These are phyloP conservation scores for Acronicta leporina DNA, from an alignment of 2,888 invertebrate species.

Conservation along the genomic window DNA sequence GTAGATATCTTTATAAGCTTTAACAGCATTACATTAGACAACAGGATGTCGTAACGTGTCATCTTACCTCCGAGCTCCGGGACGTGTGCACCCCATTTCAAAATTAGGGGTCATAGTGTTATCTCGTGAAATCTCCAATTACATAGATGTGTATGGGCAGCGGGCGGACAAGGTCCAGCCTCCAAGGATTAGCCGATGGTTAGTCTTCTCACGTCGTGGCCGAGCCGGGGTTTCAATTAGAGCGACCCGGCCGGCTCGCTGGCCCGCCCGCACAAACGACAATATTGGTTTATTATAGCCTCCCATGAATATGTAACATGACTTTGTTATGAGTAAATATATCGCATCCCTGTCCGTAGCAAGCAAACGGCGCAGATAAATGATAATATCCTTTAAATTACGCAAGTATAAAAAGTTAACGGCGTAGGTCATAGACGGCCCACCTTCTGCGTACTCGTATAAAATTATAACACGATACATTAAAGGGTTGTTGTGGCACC, in stretches of 20 bases:
- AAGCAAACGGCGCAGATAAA: slow-evolving; percentile 46
- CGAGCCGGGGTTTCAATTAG: slow-evolving; percentile 82
- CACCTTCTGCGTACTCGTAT: slow-evolving; percentile 55
- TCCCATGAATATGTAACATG: slow-evolving; percentile 72
- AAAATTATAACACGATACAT: slow-evolving; percentile 63
- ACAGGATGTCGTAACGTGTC: slow-evolving; percentile 50
- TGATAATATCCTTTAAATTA: slow-evolving; percentile 35
- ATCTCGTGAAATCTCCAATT: slow-evolving; percentile 88
- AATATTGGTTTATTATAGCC: slow-evolving; percentile 79
- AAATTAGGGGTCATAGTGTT: slow-evolving; percentile 83
- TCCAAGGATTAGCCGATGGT: slow-evolving; percentile 78
- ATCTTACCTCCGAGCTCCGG: slow-evolving; percentile 49
- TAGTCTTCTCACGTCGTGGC: slow-evolving; percentile 86
- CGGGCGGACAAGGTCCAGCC: slow-evolving; percentile 61
- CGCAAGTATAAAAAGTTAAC: slow-evolving; percentile 43
- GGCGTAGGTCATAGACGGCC: slow-evolving; percentile 47
- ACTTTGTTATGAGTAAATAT: slow-evolving; percentile 59
- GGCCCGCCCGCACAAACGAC: slow-evolving; percentile 69
- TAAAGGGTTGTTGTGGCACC: slow-evolving; percentile 76
- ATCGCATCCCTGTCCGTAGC: slow-evolving; percentile 50
- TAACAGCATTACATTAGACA: slow-evolving; percentile 51
- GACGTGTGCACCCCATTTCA: slow-evolving; percentile 68
- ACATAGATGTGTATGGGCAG: slow-evolving; percentile 70
- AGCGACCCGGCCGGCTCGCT: slow-evolving; percentile 60
- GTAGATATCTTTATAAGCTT: slow-evolving; percentile 10